A percentile compares a stretch with the other conserved stretches of the same genome.
These are phyloP conservation scores for Loriculus beryllinus DNA, from an alignment of 2,797 vertebrate genomes.

Conservation along the genomic window DNA sequence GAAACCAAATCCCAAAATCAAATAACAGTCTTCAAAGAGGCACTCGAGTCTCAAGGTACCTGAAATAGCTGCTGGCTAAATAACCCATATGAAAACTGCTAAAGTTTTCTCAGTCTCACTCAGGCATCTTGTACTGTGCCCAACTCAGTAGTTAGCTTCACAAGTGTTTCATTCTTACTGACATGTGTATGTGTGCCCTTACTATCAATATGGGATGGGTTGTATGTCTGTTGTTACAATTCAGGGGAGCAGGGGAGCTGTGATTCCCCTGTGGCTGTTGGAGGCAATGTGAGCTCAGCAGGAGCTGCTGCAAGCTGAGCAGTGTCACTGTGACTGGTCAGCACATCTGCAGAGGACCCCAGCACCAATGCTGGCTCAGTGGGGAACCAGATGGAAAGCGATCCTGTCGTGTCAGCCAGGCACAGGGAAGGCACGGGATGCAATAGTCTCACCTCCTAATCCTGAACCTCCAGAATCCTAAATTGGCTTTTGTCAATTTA, in stretches of 20 bases:
- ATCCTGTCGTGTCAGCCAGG: background rate
- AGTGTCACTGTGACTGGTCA: fast-evolving
- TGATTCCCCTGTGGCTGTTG: background rate
- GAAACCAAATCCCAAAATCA: constrained; percentile 13
- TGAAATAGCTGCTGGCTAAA: background rate
- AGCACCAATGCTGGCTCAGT: fast-evolving
- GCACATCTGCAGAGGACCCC: background rate
- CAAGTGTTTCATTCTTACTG: background rate
- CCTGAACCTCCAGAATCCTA: background rate
- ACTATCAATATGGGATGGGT: background rate
- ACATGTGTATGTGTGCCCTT: background rate
- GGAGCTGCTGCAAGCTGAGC: fast-evolving
- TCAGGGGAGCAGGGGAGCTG: background rate
- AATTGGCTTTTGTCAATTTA: background rate
- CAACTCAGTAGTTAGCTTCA: background rate
- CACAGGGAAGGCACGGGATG: background rate
- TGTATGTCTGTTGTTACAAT: background rate
- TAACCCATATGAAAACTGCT: background rate
- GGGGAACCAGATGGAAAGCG: background rate
- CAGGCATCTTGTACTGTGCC: background rate
- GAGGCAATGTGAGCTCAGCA: background rate
- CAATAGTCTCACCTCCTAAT: background rate
- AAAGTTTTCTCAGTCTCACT: background rate
- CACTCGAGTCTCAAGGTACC: background rate
- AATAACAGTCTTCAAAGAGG: background rate